These are phyloP conservation scores for Melangyna quadrimaculata DNA, from an alignment of 2,888 invertebrate genomes.

Conservation along the genomic window DNA sequence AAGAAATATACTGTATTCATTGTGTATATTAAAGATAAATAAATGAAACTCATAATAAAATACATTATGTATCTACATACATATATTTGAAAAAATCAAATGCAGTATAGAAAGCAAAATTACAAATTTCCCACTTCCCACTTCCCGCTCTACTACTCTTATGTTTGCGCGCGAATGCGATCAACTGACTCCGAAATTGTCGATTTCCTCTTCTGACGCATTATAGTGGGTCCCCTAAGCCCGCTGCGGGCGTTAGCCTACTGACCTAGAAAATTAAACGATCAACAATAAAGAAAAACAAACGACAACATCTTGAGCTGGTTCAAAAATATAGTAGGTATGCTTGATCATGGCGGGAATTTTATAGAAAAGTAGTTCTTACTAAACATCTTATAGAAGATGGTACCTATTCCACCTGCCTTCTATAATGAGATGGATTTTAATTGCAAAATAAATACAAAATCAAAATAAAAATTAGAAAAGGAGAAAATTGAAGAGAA, in stretches of 20 bases:
- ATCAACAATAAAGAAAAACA: slow-evolving; percentile 31
- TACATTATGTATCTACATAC: no score
- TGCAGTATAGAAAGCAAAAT: slow-evolving; percentile 57
- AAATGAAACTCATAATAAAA: not conserved
- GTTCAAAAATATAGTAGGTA: slow-evolving; percentile 3
- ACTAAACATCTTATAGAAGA: not conserved
- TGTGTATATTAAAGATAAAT: no score
- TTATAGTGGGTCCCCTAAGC: not conserved
- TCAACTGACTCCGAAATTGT: slow-evolving; percentile 47
- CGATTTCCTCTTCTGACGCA: slow-evolving; percentile 19
- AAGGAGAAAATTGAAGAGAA: slow-evolving; percentile 3
- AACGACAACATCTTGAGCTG: slow-evolving; percentile 36
- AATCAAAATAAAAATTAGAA: not conserved
- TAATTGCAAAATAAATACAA: not conserved
- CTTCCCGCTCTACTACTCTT: slow-evolving; percentile 28
- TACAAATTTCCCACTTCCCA: slow-evolving; percentile 14
- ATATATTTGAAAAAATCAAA: not conserved
- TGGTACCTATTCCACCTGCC: not conserved
- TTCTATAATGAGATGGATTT: not conserved
- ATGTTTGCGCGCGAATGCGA: slow-evolving; percentile 17
- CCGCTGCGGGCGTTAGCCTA: slow-evolving; percentile 51
- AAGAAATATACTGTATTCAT: no score
- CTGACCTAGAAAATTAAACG: slow-evolving; percentile 59
- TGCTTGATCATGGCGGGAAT: slow-evolving; percentile 28
- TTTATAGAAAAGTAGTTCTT: slow-evolving; percentile 20